A percentile compares a stretch with the other conserved stretches of the same genome.
These are phyloP conservation scores for Datnioides undecimradiatus DNA, from an alignment of 2,113 vertebrate genomes.

Conservation along the genomic window DNA sequence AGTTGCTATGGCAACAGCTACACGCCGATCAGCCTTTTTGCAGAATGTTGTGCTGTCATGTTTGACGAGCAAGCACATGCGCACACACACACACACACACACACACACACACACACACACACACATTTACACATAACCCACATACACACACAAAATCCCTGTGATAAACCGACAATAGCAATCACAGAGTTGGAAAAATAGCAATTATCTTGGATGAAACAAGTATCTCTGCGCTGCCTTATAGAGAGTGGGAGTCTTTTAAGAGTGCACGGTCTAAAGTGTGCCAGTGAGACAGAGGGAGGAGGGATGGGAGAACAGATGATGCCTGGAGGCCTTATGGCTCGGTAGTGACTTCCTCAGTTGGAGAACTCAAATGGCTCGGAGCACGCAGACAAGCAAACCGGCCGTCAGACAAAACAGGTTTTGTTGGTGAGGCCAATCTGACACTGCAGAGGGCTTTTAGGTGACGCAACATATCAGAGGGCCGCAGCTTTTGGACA, in stretches of 20 bases:
- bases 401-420: slow-evolving; percentile 16
- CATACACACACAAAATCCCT: slow-evolving; percentile 6
- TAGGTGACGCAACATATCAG: background rate
- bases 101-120: slow-evolving; percentile 3
- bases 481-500: slow-evolving; percentile 6
- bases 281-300: slow-evolving; percentile 52
- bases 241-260: slow-evolving; percentile 18
- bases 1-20: slow-evolving; percentile 79
- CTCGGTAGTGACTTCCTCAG: slow-evolving; percentile 51
- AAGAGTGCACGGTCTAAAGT: slow-evolving; percentile 14
- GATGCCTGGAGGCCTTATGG: slow-evolving; percentile 59
- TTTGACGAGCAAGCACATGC: slow-evolving; percentile 45
- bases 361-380: slow-evolving; percentile 41
- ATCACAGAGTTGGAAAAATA: slow-evolving; percentile 35
- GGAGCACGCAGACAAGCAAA: slow-evolving; percentile 2
- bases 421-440: slow-evolving; percentile 14
- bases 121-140: slow-evolving; percentile 15
- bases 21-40: slow-evolving; percentile 68
- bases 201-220: slow-evolving; percentile 58
- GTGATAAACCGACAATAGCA: slow-evolving; percentile 35
- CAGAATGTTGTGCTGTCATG: slow-evolving; percentile 61
- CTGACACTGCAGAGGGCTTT: background rate
- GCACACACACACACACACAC: slow-evolving; percentile 11
- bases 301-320: slow-evolving; percentile 60
- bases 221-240: slow-evolving; percentile 1